Base-by-base conservation (phyloP, 1,140 invertebrate species). In the Mizuhopecten yessoensis region DNA sequence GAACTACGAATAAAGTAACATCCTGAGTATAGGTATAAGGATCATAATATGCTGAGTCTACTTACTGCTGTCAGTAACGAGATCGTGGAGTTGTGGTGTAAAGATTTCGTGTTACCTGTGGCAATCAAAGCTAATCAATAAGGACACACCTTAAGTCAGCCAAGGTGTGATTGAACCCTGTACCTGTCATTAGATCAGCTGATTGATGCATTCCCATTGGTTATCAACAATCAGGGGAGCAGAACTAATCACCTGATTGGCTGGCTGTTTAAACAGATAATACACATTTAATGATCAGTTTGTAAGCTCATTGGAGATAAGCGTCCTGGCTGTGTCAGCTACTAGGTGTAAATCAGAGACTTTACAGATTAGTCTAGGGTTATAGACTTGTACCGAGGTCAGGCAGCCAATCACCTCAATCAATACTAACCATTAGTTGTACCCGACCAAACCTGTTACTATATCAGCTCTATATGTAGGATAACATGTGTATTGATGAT, bases 221-320 rank as follows among this genome's bases (percentile, higher is more conserved):
- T 75, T 75, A 75, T 75, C 57, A 75, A 75, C 57, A 2, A 29
- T 75, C n/a, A 75, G 1, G 23, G 9, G 17, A 29, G 9, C 57
- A 29, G 57, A 75, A 75, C 57, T 75, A 75, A 75, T 75, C 57
- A 75, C 57, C 57, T n/a, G 57, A 75, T 75, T 75, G 57, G 57
- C 57, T 75, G 23, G 57, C 9, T 29, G n/a, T 45, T 75, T 75
- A 75, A 75, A 75, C n/a, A 75, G 57, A 75, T 75, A 75, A 75
- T 75, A 75, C 57, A 75, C 57, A 75, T 75, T 75, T 75, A 75
- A 75, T 75, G 57, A 75, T 29, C 23, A 29, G 57, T 75, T 75
- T 75, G 57, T 75, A 29, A 75, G 57, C 23, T 5, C 57, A 29
- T n/a, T 75, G 57, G 57, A 75, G 57, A 75, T 75, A 75, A 45